Evolutionary conservation across 2,113 vertebrate species (phyloP), one percentile per base, ranked within the genome.

Genomic region (Elephantulus edwardii): DNA sequence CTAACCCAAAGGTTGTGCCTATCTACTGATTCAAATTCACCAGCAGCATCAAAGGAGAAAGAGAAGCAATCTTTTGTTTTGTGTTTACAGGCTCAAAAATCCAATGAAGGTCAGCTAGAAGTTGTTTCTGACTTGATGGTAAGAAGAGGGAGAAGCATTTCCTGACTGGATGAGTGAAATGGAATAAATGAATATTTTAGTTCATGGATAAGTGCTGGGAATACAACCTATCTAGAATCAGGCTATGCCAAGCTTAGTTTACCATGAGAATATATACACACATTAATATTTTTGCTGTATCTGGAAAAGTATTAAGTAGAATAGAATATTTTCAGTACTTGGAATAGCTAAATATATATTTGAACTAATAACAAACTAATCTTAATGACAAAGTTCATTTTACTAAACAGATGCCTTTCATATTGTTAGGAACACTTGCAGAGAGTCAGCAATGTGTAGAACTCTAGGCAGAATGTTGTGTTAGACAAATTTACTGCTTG

Each of bases 381-480:
- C 83, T 74, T 94, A 89, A 89, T 30, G n/a, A 38, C 38, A 90
- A 91, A 58, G 3, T 89, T 95, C 8, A 3, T 90, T 86, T 92
- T 83, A 85, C 80, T 89, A 93, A 92, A 87, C 89, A 95, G 93
- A 94, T 91, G 95, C 3, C 77, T 89, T 86, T 94, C 62, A 62
- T 68, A 46, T 83, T 92, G 28, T 78, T 94, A 88, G 72, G 38
- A 90, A 92, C 60, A 86, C 38, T 90, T 30, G 79, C 28, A 82
- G 58, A 89, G 58, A 82, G 54, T 77, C 79, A 93, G 66, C 75
- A 77, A 79, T 87, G 70, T 94, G 81, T 79, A 86, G 96, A 75
- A 20, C 74, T 75, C 60, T 58, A 91, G 77, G 81, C 64, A 94
- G 89, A 86, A 82, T 93, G 91, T 90, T 90, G 90, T 92, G 80